Evolutionary conservation across 2,113 vertebrate species (phyloP), one percentile per base, ranked within the genome.

Genomic region (Puma concolor): DNA sequence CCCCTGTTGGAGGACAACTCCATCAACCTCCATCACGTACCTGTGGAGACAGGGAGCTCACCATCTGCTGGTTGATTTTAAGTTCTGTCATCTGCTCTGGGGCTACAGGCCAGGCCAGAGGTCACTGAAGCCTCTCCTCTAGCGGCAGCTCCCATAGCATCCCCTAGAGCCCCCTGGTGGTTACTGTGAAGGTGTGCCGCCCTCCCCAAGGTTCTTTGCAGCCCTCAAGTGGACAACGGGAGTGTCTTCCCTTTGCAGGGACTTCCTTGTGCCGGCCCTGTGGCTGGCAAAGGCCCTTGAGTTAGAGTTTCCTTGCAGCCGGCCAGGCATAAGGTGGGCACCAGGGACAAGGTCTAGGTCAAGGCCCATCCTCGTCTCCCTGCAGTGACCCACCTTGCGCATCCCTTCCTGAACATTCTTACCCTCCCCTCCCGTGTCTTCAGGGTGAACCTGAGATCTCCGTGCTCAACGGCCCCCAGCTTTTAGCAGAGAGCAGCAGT

Each of bases 151-250:
- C 29, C 76, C 12, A 7, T 0, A 1, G 96, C 91, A 92, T 63
- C 7, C 25, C 88, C 36, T 74, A 74, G 98, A 97, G 74, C 76
- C 90, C 71, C 90, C 77, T 95, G 63, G 90, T 72, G 87, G 96
- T 94, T 94, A 94, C 63, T 50, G 0, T n/a, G 60, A 48, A 81
- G 29, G 80, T 36, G n/a, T 54, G 44, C 48, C 33, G 85, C 94
- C 38, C 48, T 90, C 54, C 31, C 25, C 25, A 27, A 60, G 64
- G 67, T 25, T 92, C 82, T 74, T 36, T 41, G 3, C 23, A 74
- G 44, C 4, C 23, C 33, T 41, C 9, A 48, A 76, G 60, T 41
- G 48, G 19, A 82, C 2, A 29, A 80, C 31, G 77, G 36, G 33
- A 74, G 31, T 13, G 23, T 67, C 38, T 33, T 67, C 60, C 16